Evolutionary conservation across 2,888 invertebrate genomes (phyloP), one percentile per base, ranked within the genome.

Genomic region (Drosophila picticornis): DNA sequence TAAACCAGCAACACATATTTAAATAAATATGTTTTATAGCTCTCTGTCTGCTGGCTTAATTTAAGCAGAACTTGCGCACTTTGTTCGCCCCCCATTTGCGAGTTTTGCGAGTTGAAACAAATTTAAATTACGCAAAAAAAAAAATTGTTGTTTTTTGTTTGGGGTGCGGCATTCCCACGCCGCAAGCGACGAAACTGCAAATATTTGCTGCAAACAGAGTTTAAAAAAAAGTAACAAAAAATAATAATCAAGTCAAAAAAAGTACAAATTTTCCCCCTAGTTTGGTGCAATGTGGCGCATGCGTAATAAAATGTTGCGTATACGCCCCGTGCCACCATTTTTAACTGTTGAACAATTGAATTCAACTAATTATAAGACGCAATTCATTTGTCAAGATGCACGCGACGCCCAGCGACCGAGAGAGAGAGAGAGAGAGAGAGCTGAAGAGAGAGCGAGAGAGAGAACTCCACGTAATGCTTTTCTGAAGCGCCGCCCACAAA

Each of bases 81-180:
- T 75, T 75, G 69, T 63, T 48, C 51, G 22, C 27, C 53, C 55
- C 75, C 73, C 62, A 43, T 25, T 64, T 72, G 51, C 27, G 55
- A 60, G 40, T 74, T 38, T 74, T 38, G 38, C 52, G 57, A 65
- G 77, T 83, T 84, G 60, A 80, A 77, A 81, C 75, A 85, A 83
- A 80, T 83, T 85, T 29, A 77, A 77, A 81, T 85, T 77, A 75
- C 51, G 75, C 34, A 46, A 61, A 79, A 83, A 71, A 63, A 46
- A 22, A 40, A 16, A 16, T 27, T 55, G 25, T 7, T 68, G 55
- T 72, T 67, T 71, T 36, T 34, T 34, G 46, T 38, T 55, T 79
- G 72, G 84, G 88, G 85, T 63, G 85, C 74, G 85, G 84, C 80
- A 61, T 85, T 85, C 85, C 86, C 85, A 85, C 88, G 85, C 69